These are phyloP conservation scores for Nomia melanderi DNA, from an alignment of 1,140 invertebrate genomes.

Conservation along the genomic window DNA sequence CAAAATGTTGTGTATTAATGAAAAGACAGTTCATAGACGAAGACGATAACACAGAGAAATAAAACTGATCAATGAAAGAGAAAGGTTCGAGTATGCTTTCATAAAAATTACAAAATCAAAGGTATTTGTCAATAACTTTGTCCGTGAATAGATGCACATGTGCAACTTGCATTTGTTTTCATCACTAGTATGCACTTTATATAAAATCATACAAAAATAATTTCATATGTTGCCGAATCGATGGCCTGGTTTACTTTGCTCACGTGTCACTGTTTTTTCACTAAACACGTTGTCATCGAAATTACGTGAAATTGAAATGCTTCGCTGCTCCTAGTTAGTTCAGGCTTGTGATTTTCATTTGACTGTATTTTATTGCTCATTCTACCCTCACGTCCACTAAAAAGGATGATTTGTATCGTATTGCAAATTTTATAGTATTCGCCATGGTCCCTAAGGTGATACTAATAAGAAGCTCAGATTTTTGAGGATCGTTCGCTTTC, in stretches of 20 bases:
- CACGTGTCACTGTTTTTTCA: not conserved
- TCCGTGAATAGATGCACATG: too few species aligned
- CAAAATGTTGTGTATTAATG: too few species aligned
- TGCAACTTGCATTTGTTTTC: too few species aligned
- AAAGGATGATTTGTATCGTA: conserved; percentile 5
- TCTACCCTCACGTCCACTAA: not conserved
- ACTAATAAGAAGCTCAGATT: conserved; percentile 13
- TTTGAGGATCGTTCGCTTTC: not conserved
- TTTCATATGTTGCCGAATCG: not conserved
- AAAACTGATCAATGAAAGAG: too few species aligned
- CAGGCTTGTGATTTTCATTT: conserved; percentile 2
- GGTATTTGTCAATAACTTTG: too few species aligned
- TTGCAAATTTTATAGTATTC: conserved; percentile 23
- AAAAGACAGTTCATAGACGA: too few species aligned
- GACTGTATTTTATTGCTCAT: not conserved
- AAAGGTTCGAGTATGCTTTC: too few species aligned
- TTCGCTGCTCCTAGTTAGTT: not conserved
- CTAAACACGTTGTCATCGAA: not conserved
- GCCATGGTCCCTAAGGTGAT: not conserved
- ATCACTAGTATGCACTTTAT: not conserved
- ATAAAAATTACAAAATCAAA: too few species aligned
- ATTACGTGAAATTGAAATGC: not conserved
- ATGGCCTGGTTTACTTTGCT: conserved; percentile 22
- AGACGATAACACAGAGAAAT: too few species aligned
- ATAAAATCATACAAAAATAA: conserved; percentile 2